These are phyloP conservation scores for Clarias pachynema DNA, from an alignment of 2,797 vertebrate genomes.

Conservation along the genomic window DNA sequence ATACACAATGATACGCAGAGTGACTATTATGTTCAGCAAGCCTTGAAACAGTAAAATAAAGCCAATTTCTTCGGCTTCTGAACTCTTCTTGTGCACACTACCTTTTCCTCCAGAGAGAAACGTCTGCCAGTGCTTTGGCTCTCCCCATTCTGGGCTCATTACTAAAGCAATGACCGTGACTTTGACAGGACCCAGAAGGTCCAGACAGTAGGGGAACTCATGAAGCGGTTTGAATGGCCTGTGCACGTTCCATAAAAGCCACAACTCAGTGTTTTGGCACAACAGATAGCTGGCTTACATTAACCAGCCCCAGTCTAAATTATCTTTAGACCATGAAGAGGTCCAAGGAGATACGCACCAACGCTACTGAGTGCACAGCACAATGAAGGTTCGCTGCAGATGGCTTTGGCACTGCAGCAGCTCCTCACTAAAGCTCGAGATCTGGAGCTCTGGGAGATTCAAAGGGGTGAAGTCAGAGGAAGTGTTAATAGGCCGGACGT, in stretches of 20 bases:
- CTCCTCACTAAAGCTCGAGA: constrained; percentile 24
- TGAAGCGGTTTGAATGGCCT: constrained; percentile 55
- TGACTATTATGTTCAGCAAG: not conserved
- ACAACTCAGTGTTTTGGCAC: constrained; percentile 48
- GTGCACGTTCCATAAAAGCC: constrained; percentile 47
- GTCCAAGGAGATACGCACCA: constrained; percentile 44
- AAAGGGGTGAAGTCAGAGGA: constrained; percentile 41
- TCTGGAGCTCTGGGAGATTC: constrained; percentile 32
- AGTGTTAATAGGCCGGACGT: constrained; percentile 72
- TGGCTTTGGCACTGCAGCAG: constrained; percentile 30
- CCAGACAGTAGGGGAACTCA: constrained; percentile 58
- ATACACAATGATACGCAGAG: constrained; percentile 23
- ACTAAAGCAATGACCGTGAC: constrained; percentile 57
- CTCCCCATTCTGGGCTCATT: constrained; percentile 34
- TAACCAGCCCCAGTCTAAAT: constrained; percentile 36
- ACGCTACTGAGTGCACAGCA: constrained; percentile 32
- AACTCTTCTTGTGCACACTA: constrained; percentile 22
- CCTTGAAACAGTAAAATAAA: constrained; percentile 3
- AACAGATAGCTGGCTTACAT: constrained; percentile 35
- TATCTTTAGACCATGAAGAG: constrained; percentile 47
- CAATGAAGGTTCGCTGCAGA: constrained; percentile 32
- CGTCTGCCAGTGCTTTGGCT: constrained; percentile 34
- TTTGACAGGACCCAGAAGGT: constrained; percentile 58
- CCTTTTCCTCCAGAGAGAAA: constrained; percentile 18
- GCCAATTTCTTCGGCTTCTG: constrained; percentile 7